phyloP scores from a whole-genome alignment of 1,140 invertebrate species.

The Leptestheria dahalacensis region DNA sequence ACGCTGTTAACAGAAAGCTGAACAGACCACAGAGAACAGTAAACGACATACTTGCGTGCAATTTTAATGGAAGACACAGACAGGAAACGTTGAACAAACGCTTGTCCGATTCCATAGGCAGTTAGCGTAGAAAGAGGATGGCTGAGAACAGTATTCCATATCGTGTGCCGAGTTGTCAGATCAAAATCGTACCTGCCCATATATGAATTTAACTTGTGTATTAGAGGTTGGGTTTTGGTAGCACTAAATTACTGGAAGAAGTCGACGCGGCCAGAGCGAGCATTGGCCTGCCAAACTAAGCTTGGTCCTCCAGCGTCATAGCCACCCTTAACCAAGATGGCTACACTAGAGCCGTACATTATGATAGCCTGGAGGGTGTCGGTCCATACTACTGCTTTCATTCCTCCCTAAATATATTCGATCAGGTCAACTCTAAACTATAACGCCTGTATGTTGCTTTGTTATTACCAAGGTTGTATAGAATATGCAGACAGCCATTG shows the following conservation, averaged over 20 bases:
- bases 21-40: too few relatives aligned
- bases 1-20: too few relatives aligned
- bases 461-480: slow-evolving; percentile 82
- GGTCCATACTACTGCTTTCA: slow-evolving; percentile 88
- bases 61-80: slow-evolving; percentile 50
- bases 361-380: slow-evolving; percentile 75
- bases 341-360: slow-evolving; percentile 66
- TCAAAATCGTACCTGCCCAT: slow-evolving; percentile 49
- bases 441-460: too few relatives aligned
- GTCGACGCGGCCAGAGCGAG: slow-evolving; percentile 48
- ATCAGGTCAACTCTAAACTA: neutral
- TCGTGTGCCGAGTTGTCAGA: slow-evolving; percentile 68
- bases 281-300: slow-evolving; percentile 49
- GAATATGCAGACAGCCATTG: slow-evolving; percentile 80
- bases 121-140: slow-evolving; percentile 81
- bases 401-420: slow-evolving; percentile 52
- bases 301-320: slow-evolving; percentile 49
- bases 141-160: slow-evolving; percentile 77
- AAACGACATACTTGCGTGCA: slow-evolving; percentile 50
- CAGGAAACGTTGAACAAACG: slow-evolving; percentile 82
- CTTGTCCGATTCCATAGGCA: slow-evolving; percentile 82
- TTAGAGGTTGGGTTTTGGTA: neutral
- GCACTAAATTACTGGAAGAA: slow-evolving; percentile 3
- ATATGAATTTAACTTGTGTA: neutral
- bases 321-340: slow-evolving; percentile 49